Evolutionary conservation across 2,888 invertebrate genomes (phyloP).

Genomic region (Drosophila fungiperda): DNA sequence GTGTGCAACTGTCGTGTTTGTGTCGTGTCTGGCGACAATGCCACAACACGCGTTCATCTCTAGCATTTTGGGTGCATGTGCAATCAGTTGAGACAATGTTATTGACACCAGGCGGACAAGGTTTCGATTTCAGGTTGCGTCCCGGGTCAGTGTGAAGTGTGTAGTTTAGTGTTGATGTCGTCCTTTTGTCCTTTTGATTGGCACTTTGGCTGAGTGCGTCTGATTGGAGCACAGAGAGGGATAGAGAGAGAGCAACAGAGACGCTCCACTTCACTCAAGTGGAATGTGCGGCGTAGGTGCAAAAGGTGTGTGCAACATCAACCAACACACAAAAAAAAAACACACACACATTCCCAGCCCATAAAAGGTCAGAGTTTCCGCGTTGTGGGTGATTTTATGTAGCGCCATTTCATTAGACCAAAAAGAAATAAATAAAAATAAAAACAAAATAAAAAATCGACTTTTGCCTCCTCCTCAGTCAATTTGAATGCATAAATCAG

Average conservation of each 20-base stretch:
- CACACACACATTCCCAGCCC: conserved; percentile 17
- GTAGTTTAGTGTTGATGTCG: conserved; percentile 13
- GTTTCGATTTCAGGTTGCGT: conserved; percentile 62
- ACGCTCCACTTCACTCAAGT: conserved; percentile 42
- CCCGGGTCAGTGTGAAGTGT: conserved; percentile 15
- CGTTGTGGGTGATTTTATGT: conserved; percentile 22
- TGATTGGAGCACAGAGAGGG: conserved; percentile 47
- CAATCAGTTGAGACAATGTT: conserved; percentile 58
- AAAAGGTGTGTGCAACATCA: conserved; percentile 15
- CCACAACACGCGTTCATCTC: conserved; percentile 30
- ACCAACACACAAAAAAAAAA: not conserved
- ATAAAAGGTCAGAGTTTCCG: conserved; percentile 28
- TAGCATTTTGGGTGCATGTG: conserved; percentile 12
- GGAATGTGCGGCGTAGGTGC: conserved; percentile 59
- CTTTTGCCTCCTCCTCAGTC: conserved; percentile 24
- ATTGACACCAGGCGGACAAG: conserved; percentile 69
- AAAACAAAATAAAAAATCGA: not conserved
- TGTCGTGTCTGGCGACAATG: conserved; percentile 4
- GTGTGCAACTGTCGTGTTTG: conserved; percentile 13
- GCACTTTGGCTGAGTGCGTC: conserved; percentile 70
- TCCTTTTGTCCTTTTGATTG: conserved; percentile 66
- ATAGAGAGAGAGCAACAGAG: not conserved
- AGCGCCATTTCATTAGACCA: conserved; percentile 69
- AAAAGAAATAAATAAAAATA: conserved; percentile 2
- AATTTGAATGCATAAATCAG: conserved; percentile 62